Percentiles rank a stretch among this genome's conserved stretches.
Evolutionary conservation across 2,797 vertebrate genomes (phyloP).

Genomic region (Xyrichtys novacula): DNA sequence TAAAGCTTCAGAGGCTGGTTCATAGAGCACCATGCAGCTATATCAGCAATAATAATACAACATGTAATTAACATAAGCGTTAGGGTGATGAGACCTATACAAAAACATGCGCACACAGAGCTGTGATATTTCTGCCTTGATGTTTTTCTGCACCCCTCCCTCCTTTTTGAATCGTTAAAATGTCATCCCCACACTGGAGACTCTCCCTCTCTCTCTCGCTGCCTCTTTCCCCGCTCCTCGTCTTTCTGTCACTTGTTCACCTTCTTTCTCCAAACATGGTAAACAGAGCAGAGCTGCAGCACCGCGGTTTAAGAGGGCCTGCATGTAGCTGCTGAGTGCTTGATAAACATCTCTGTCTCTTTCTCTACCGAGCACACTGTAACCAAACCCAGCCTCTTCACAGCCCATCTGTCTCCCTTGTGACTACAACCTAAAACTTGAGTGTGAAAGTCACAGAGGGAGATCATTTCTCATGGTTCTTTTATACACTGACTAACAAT

Average conservation of each 20-base stretch:
- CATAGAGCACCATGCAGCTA: slow-evolving; percentile 12
- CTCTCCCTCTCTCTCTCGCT: slow-evolving; percentile 28
- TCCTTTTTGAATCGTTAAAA: slow-evolving; percentile 64
- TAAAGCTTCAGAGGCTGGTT: slow-evolving; percentile 5
- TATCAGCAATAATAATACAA: neutral
- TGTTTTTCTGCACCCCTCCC: slow-evolving; percentile 14
- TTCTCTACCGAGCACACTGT: slow-evolving; percentile 52
- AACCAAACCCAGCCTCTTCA: slow-evolving; percentile 63
- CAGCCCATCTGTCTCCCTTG: slow-evolving; percentile 66
- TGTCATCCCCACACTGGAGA: slow-evolving; percentile 55
- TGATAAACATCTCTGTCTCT: slow-evolving; percentile 71
- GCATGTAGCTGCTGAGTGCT: slow-evolving; percentile 39
- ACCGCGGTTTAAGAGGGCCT: slow-evolving; percentile 42
- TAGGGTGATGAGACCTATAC: neutral
- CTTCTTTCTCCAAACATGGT: slow-evolving; percentile 80
- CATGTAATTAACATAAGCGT: slow-evolving; percentile 4
- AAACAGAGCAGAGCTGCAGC: slow-evolving; percentile 61
- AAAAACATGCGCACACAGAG: slow-evolving; percentile 1
- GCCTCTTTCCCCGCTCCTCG: slow-evolving; percentile 16
- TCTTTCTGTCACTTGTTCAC: slow-evolving; percentile 60
- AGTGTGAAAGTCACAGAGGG: slow-evolving; percentile 55
- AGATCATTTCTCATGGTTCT: slow-evolving; percentile 50
- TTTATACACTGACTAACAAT: slow-evolving; percentile 42
- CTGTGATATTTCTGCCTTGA: neutral
- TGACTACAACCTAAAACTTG: slow-evolving; percentile 62